Base-by-base conservation (phyloP, 2,797 vertebrate genomes). In the Macrochelys suwanniensis region DNA sequence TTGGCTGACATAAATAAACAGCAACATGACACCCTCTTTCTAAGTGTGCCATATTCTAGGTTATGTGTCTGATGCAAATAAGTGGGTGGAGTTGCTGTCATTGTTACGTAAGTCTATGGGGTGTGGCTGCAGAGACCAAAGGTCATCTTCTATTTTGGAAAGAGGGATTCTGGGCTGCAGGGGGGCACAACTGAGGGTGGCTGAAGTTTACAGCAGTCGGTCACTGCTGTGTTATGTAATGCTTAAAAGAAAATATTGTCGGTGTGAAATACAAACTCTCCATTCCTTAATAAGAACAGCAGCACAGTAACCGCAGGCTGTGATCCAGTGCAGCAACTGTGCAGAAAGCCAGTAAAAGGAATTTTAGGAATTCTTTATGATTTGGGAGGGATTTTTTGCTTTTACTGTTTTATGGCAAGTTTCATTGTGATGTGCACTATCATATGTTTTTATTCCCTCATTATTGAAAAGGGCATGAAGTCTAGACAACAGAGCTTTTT, bases 1-100 rank as follows among this genome's bases (percentile, higher is more conserved):
- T 65, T 68, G 84, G 68, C 92, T 90, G 87, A 93, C 95, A 76
- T 87, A 79, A 89, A 89, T 84, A 82, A 93, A 50, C 37, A 80
- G 77, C 87, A 85, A 82, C 78, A 78, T 84, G 88, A 42, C 68
- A 71, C 53, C 16, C 17, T 91, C n/a, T 76, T 85, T 16, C 21
- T 4, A 5, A 84, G 5, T 13, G 54, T 5, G 10, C 51, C 15
- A 12, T 19, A 53, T 0, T 0, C 61, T 33, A 80, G 9, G 42
- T 54, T 23, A 80, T 56, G 90, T 81, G 84, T 7, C 4, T 74
- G 80, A 54, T 53, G 93, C 10, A 17, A 80, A 49, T 31, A n/a
- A 82, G 50, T 0, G 0, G 2, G 16, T 0, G 0, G 57, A 93
- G 81, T 47, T 85, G 53, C 84, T 94, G 77, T 23, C 76, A 74